Conservation (phyloP, 2,113 vertebrate genomes). For the Scytalopus superciliaris region DNA sequence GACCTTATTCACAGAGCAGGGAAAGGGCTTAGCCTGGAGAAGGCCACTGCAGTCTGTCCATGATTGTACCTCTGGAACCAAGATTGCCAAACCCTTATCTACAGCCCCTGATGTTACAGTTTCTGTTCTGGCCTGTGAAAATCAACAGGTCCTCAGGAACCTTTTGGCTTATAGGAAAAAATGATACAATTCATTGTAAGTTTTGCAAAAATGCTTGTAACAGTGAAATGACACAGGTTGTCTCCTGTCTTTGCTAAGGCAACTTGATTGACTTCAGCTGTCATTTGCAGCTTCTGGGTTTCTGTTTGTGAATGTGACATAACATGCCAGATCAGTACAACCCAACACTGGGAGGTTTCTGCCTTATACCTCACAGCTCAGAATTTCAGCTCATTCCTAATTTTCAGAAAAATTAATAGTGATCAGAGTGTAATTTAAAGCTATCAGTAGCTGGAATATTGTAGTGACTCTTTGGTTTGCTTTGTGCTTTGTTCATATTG, state of each 20-base stretch:
- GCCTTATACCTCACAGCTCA: neutral
- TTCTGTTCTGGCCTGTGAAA: neutral
- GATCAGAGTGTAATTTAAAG: neutral
- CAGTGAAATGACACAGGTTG: accelerated
- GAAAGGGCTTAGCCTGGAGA: neutral
- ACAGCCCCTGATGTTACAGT: accelerated
- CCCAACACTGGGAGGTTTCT: neutral
- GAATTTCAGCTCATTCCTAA: neutral
- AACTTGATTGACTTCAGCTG: neutral
- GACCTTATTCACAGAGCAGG: neutral
- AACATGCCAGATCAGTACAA: neutral
- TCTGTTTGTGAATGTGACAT: neutral
- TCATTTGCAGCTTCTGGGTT: neutral
- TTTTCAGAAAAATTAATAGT: neutral
- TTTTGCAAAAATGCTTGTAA: neutral
- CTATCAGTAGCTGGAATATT: neutral
- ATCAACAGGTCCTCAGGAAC: neutral
- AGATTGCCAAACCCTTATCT: neutral
- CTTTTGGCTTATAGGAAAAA: neutral
- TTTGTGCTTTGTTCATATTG: neutral
- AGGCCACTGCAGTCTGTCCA: neutral
- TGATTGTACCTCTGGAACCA: neutral
- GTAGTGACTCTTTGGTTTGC: neutral
- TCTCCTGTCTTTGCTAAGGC: neutral
- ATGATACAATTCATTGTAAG: neutral